A percentile compares a stretch with the other conserved stretches of the same genome.
Evolutionary conservation across 2,888 invertebrate genomes (phyloP).

Genomic region (Cryptus armator): DNA sequence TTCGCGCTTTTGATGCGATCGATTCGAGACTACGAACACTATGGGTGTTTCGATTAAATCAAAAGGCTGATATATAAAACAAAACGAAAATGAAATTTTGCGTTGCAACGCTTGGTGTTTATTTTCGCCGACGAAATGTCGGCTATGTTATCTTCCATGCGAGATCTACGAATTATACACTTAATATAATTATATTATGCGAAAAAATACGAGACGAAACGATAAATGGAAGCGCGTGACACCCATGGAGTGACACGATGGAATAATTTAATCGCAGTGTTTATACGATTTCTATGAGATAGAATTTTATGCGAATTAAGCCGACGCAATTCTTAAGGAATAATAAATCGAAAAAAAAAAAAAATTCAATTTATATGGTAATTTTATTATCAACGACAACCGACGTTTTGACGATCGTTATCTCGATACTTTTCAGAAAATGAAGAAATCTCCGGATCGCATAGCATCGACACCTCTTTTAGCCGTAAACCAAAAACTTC

Average conservation of each 20-base stretch:
- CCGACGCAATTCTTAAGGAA: constrained; percentile 34
- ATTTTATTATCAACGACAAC: constrained; percentile 27
- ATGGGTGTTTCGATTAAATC: constrained; percentile 48
- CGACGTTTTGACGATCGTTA: constrained; percentile 27
- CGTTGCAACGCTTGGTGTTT: not conserved
- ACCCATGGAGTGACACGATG: not conserved
- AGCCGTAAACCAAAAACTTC: constrained; percentile 32
- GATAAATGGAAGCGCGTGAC: not conserved
- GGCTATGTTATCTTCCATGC: constrained; percentile 14
- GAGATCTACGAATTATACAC: constrained; percentile 48
- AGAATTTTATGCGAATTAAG: constrained; percentile 33
- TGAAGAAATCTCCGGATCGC: constrained; percentile 29
- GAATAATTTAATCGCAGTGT: constrained; percentile 36
- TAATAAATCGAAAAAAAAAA: constrained; percentile 45
- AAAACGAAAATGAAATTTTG: constrained; percentile 3
- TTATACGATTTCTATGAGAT: constrained; percentile 58
- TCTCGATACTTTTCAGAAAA: constrained; percentile 35
- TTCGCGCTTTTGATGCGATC: constrained; percentile 9
- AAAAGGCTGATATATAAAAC: constrained; percentile 57
- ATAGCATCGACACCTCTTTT: constrained; percentile 30
- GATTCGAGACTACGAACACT: constrained; percentile 10
- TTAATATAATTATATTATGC: constrained; percentile 28
- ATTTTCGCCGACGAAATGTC: not conserved
- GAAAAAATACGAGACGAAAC: not conserved
- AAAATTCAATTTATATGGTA: not conserved